A percentile compares a stretch with the other conserved stretches of the same genome.
These are phyloP conservation scores for Sinhomidia bicolor DNA, from an alignment of 2,888 invertebrate genomes.

Conservation along the genomic window DNA sequence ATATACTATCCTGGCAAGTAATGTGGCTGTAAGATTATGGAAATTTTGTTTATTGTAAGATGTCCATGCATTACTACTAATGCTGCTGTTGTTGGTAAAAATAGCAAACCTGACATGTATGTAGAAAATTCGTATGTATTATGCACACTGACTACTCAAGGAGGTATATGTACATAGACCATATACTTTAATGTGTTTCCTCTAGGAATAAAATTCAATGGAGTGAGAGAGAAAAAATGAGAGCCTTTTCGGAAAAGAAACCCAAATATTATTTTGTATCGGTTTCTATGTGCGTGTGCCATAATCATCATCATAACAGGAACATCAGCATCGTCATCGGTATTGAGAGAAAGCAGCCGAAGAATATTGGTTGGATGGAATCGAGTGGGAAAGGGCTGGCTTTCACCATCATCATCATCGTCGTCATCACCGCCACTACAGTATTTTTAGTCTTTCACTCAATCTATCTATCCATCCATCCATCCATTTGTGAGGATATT, in stretches of 20 bases:
- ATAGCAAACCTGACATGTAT: too few species aligned
- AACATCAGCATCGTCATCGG: slow-evolving; percentile 29
- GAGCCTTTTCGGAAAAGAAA: slow-evolving; percentile 14
- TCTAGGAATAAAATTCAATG: slow-evolving; percentile 7
- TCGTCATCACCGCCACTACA: slow-evolving; percentile 31
- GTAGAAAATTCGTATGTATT: too few species aligned
- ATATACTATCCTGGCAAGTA: too few species aligned
- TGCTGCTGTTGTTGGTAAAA: too few species aligned
- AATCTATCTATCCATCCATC: slow-evolving; percentile 46
- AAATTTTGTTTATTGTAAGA: too few species aligned
- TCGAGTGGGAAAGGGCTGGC: slow-evolving; percentile 74
- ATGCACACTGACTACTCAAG: too few species aligned
- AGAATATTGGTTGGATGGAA: slow-evolving; percentile 75
- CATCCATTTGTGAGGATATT: slow-evolving; percentile 55
- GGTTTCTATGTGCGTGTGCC: slow-evolving; percentile 9
- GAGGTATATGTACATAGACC: neutral
- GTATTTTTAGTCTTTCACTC: slow-evolving; percentile 61
- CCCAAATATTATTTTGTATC: slow-evolving; percentile 1
- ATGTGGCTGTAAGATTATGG: too few species aligned
- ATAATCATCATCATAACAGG: slow-evolving; percentile 27
- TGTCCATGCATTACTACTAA: too few species aligned
- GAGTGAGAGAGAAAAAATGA: slow-evolving; percentile 12
- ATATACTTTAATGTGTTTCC: neutral
- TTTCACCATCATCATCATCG: slow-evolving; percentile 47
- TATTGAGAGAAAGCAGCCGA: slow-evolving; percentile 70